Evolutionary conservation across 2,113 vertebrate genomes (phyloP).

Genomic region (Chascanopsetta lugubris): DNA sequence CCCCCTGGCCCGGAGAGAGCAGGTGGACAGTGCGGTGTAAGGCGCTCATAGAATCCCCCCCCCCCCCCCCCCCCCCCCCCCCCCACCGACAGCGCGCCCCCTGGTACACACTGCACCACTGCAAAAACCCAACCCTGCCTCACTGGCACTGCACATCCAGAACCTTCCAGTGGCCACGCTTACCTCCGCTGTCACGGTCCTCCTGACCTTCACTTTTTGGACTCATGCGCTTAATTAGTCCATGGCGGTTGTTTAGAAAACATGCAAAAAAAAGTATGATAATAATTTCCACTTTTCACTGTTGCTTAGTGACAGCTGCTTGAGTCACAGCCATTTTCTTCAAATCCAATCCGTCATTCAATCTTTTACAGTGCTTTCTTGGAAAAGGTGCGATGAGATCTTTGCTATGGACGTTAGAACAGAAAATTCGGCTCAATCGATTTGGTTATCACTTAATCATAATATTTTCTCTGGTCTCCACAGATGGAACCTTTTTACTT

Average conservation of each 20-base stretch:
- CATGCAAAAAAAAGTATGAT: slow-evolving; percentile 46
- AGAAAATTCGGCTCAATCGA: slow-evolving; percentile 73
- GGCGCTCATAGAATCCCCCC: too few species aligned
- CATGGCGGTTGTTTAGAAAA: slow-evolving; percentile 66
- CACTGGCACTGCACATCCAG: slow-evolving; percentile 6
- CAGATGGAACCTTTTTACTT: slow-evolving; percentile 61
- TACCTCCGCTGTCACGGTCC: slow-evolving; percentile 11
- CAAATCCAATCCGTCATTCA: slow-evolving; percentile 54
- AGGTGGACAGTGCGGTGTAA: too few species aligned
- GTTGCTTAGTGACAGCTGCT: slow-evolving; percentile 53
- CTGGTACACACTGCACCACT: too few species aligned
- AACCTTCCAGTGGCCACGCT: slow-evolving; percentile 1
- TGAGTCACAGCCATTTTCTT: slow-evolving; percentile 44
- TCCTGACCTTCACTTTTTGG: slow-evolving; percentile 20
- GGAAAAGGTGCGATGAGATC: slow-evolving; percentile 57
- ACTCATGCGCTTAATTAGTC: slow-evolving; percentile 21
- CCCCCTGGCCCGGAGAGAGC: too few species aligned
- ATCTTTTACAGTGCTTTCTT: slow-evolving; percentile 51
- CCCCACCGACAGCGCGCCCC: too few species aligned
- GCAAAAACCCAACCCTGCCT: slow-evolving; percentile 16
- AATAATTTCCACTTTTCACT: slow-evolving; percentile 47
- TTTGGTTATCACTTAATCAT: slow-evolving; percentile 75
- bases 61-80: too few species aligned
- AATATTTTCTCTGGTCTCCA: slow-evolving; percentile 66
- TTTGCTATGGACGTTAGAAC: slow-evolving; percentile 43